phyloP scores from a whole-genome alignment of 2,797 vertebrate genomes.

The Sparidentex hasta region DNA sequence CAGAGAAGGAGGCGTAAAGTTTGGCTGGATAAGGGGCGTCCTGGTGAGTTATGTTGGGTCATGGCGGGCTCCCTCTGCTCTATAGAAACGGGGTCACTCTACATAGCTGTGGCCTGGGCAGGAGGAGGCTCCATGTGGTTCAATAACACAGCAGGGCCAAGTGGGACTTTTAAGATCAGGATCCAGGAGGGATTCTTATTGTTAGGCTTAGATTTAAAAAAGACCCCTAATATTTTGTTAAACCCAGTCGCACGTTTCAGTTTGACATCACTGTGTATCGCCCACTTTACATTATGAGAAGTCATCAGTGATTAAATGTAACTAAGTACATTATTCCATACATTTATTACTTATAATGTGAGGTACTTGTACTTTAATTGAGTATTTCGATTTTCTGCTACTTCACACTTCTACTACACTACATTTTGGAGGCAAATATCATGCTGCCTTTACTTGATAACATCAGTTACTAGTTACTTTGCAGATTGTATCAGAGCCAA shows the following conservation, averaged over 20 bases:
- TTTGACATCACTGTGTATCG: background rate
- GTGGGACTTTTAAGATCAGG: conserved; percentile 1
- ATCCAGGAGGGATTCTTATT: conserved; percentile 1
- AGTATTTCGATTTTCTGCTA: too few relatives aligned
- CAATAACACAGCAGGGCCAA: conserved; percentile 2
- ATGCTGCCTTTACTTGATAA: too few relatives aligned
- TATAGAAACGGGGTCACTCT: conserved; percentile 24
- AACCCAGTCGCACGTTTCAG: background rate
- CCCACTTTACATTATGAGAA: conserved; percentile 1
- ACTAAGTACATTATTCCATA: too few relatives aligned
- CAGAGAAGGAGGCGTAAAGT: conserved; percentile 87
- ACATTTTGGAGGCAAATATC: too few relatives aligned
- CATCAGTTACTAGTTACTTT: too few relatives aligned
- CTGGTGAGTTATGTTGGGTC: conserved; percentile 89
- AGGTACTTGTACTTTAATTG: too few relatives aligned
- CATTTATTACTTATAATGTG: too few relatives aligned
- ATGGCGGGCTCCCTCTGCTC: conserved; percentile 20
- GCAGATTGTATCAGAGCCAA: too few relatives aligned
- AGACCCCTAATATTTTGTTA: background rate
- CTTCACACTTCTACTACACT: too few relatives aligned
- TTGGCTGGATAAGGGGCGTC: conserved; percentile 98
- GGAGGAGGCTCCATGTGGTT: background rate
- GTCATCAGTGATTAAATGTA: background rate
- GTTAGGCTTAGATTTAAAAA: background rate
- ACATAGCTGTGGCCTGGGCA: conserved; percentile 26